Evolutionary conservation across 2,888 invertebrate species (phyloP), one percentile per base, ranked within the genome.

Genomic region (Sarcophaga rosellei): DNA sequence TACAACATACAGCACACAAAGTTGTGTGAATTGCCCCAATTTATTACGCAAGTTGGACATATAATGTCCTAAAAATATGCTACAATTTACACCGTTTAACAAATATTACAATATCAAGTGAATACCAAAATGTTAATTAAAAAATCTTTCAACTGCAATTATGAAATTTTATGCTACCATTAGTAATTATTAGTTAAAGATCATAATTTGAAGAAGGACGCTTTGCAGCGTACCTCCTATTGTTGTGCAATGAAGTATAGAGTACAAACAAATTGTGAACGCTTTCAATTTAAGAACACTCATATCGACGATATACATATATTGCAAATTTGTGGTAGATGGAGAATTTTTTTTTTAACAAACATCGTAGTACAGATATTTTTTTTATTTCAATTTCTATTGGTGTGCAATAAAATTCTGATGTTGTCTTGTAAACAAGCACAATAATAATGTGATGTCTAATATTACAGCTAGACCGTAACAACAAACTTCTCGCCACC

Each of bases 351-450:
- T 35, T 25, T 76, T 82, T 59, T 73, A 72, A 72, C 53, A 35
- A 74, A 74, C 45, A 77, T 77, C 63, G 44, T 65, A 74, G 35
- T 63, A 66, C 57, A 73, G 47, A 44, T 83, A 59, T 75, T 74
- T 76, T 79, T 77, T 47, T 76, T 73, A 74, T 86, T 77, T 78
- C 65, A 84, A 81, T 83, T 81, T 68, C 81, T 68, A 83, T 81
- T 83, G 80, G 77, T 80, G 77, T 83, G 83, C 83, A 86, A 86
- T 86, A 86, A 86, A 86, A 86, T 80, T 74, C 77, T 69, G 74
- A 63, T 83, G 83, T 63, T 86, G 80, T 83, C 83, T 86, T 74
- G 80, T 72, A 70, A 72, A 86, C 73, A 75, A 81, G 69, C 62
- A 45, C 53, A 79, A 86, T 83, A 86, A 74, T 77, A 86, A 81